Evolutionary conservation across 2,797 vertebrate species (phyloP).

Genomic region (Sebastes goodei): DNA sequence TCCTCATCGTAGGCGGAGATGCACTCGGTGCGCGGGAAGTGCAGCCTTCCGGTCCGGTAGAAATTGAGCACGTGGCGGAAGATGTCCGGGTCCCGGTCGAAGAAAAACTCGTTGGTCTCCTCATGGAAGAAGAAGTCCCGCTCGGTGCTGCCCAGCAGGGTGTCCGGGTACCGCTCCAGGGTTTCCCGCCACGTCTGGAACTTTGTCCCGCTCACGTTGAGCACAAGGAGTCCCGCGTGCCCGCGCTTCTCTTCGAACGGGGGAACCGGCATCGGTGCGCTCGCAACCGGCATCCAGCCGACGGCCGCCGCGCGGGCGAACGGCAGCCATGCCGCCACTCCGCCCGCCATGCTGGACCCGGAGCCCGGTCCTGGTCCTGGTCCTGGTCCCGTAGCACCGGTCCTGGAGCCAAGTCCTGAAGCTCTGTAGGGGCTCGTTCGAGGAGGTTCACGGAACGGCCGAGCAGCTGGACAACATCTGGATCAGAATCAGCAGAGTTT

Average conservation of each 20-base stretch:
- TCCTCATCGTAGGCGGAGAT: constrained; percentile 97
- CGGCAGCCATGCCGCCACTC: constrained; percentile 94
- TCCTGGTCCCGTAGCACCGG: constrained; percentile 46
- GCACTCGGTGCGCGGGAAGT: constrained; percentile 96
- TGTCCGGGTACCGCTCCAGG: constrained; percentile 94
- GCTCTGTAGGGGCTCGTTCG: not conserved
- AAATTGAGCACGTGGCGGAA: constrained; percentile 97
- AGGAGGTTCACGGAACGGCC: constrained; percentile 37
- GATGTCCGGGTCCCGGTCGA: constrained; percentile 96
- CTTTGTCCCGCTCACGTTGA: constrained; percentile 93
- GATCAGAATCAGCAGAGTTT: not conserved
- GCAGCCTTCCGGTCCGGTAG: constrained; percentile 94
- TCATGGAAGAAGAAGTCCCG: constrained; percentile 96
- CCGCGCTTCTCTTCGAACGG: constrained; percentile 83
- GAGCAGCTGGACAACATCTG: constrained; percentile 46
- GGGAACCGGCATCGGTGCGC: constrained; percentile 89
- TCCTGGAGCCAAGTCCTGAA: constrained; percentile 9
- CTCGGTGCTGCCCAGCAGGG: constrained; percentile 93
- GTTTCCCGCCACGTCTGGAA: constrained; percentile 98
- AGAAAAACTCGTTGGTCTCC: constrained; percentile 94
- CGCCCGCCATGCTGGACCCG: constrained; percentile 89
- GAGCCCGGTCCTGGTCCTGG: constrained; percentile 8
- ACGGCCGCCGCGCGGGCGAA: constrained; percentile 95
- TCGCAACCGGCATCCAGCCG: constrained; percentile 97
- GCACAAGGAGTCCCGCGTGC: constrained; percentile 87